Percentiles rank a stretch among this genome's conserved stretches.
These are phyloP conservation scores for Emberiza fucata DNA, from an alignment of 2,113 vertebrate genomes.

Conservation along the genomic window DNA sequence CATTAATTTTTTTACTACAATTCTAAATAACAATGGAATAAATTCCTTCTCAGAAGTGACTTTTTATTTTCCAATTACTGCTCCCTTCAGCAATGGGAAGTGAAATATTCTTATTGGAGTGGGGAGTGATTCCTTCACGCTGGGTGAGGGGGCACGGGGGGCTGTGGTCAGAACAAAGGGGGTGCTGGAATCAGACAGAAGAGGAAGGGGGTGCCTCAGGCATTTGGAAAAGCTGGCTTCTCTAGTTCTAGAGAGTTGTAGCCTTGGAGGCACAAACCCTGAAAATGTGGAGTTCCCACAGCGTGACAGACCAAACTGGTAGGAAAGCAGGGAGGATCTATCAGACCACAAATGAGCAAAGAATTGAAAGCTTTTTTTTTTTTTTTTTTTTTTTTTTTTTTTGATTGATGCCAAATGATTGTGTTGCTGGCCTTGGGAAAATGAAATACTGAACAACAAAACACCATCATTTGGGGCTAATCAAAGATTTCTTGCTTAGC, in stretches of 20 bases:
- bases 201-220: not conserved
- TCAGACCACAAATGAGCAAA: constrained; percentile 26
- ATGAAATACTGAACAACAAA: constrained; percentile 15
- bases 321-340: constrained; percentile 11
- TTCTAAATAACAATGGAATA: not conserved
- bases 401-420: constrained; percentile 15
- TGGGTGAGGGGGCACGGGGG: not conserved
- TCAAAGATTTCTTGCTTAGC: constrained; percentile 6
- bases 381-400: not conserved
- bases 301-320: not conserved
- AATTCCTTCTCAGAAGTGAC: not conserved
- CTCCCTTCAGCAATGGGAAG: not conserved
- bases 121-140: not conserved
- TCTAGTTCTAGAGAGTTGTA: not conserved
- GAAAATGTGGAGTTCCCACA: not conserved
- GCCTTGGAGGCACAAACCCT: not conserved
- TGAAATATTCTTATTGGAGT: not conserved
- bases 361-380: not conserved
- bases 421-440: not conserved
- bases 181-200: not conserved
- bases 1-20: not conserved
- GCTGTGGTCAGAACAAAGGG: accelerated
- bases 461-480: constrained; percentile 23
- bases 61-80: not conserved
- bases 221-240: accelerated